Evolutionary conservation across 2,113 vertebrate species (phyloP).

Genomic region (Anoura caudifer): DNA sequence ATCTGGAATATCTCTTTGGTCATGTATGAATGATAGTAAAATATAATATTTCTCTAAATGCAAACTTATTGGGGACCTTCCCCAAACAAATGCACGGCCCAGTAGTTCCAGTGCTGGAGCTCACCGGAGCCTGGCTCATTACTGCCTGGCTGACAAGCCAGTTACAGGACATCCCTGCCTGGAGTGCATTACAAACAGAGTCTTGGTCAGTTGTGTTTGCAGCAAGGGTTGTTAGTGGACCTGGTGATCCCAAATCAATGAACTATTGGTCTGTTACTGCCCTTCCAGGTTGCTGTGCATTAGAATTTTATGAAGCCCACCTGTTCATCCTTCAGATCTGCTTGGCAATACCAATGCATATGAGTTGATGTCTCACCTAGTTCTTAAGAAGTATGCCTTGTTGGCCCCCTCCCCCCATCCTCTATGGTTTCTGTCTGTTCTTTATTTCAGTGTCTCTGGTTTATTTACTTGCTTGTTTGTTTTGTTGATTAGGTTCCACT

Average conservation of each 20-base stretch:
- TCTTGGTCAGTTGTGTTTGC: neutral
- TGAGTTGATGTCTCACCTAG: neutral
- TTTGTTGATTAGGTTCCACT: no score
- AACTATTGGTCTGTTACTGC: neutral
- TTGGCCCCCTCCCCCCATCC: neutral
- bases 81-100: neutral
- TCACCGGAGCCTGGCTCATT: neutral
- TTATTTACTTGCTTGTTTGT: no score
- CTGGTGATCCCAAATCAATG: neutral
- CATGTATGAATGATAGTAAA: neutral
- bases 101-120: neutral
- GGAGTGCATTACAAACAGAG: neutral
- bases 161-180: neutral
- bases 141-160: neutral
- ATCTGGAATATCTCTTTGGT: neutral
- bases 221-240: neutral
- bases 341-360: neutral
- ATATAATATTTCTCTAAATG: conserved; percentile 22
- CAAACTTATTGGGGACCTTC: neutral
- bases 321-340: neutral
- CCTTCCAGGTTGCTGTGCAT: neutral
- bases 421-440: no score
- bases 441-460: no score
- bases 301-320: neutral
- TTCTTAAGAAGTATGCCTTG: neutral